Conservation (phyloP, 2,797 vertebrate genomes). For the Lophotriccus pileatus region DNA sequence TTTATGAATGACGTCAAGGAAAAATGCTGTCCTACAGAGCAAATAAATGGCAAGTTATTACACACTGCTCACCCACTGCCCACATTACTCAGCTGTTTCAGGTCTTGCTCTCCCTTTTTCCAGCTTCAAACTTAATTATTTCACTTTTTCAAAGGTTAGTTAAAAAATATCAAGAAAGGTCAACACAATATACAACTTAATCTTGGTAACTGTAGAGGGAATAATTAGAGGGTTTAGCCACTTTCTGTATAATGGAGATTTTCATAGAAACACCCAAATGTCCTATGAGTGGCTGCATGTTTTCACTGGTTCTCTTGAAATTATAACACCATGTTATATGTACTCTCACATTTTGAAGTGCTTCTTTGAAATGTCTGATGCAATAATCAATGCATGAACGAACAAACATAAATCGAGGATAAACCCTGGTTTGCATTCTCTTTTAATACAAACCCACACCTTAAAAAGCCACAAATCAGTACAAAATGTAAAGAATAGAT, state of each 20-base stretch:
- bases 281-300: not conserved
- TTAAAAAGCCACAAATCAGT: not conserved
- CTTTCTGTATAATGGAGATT: not conserved
- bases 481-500: not conserved
- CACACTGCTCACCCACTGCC: not conserved
- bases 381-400: not conserved
- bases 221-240: not conserved
- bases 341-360: not conserved
- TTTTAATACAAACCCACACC: not conserved
- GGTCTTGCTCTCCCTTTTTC: not conserved
- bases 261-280: not conserved
- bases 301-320: not conserved
- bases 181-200: not conserved
- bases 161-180: not conserved
- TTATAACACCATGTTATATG: fast-evolving
- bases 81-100: not conserved
- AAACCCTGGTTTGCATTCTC: not conserved
- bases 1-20: constrained; percentile 6
- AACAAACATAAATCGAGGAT: not conserved
- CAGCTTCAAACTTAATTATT: not conserved
- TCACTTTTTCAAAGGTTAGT: not conserved
- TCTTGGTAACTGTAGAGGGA: not conserved
- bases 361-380: not conserved
- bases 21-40: not conserved
- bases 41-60: not conserved